A percentile compares a stretch with the other conserved stretches of the same genome.
phyloP scores from a whole-genome alignment of 2,797 vertebrate species.

The Sebastes elongatus region DNA sequence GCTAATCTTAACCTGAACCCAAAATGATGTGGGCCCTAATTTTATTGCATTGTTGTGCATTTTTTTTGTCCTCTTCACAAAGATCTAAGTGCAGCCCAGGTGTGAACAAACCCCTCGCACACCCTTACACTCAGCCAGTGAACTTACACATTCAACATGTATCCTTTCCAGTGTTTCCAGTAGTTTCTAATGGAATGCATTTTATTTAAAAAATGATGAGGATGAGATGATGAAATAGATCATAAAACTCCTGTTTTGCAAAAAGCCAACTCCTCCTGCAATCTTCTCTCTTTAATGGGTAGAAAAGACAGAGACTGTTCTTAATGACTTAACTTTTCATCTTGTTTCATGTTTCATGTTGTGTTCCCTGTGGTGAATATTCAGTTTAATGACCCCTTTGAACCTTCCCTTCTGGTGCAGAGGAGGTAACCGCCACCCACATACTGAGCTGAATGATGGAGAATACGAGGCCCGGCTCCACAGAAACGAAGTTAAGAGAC shows the following conservation, averaged over 20 bases:
- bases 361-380: constrained; percentile 29
- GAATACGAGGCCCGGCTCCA: constrained; percentile 40
- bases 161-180: not conserved
- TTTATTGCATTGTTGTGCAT: not conserved
- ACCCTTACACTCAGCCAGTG: not conserved
- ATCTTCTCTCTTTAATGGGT: constrained; percentile 7
- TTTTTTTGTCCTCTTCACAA: not conserved
- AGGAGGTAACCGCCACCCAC: constrained; percentile 36
- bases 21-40: not conserved
- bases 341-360: constrained; percentile 32
- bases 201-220: not conserved
- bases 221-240: not conserved
- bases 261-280: constrained; percentile 1
- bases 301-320: constrained; percentile 6
- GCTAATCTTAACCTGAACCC: not conserved
- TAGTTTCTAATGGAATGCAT: not conserved
- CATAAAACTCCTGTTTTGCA: constrained; percentile 1
- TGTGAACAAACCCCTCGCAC: not conserved
- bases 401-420: constrained; percentile 38
- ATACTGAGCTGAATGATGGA: constrained; percentile 15
- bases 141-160: not conserved
- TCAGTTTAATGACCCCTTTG: constrained; percentile 34
- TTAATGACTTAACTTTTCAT: constrained; percentile 55
- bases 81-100: not conserved
- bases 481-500: constrained; percentile 25